Evolutionary conservation across 2,888 invertebrate species (phyloP).

Genomic region (Leucophenga montana): DNA sequence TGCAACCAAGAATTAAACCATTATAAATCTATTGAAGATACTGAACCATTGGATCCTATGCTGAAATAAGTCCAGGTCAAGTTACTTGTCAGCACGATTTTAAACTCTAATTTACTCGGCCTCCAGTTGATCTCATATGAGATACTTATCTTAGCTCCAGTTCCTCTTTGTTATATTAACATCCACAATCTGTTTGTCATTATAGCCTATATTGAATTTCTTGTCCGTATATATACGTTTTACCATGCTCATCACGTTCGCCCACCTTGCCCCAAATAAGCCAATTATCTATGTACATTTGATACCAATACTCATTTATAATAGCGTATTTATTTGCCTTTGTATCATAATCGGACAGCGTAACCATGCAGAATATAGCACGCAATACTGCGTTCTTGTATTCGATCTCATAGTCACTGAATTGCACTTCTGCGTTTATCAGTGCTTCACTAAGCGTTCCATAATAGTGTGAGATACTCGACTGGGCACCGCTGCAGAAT

Average conservation of each 20-base stretch:
- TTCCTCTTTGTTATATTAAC: constrained; percentile 95
- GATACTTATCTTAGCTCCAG: constrained; percentile 87
- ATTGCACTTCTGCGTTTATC: constrained; percentile 97
- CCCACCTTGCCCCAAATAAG: constrained; percentile 99
- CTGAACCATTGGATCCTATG: constrained; percentile 99
- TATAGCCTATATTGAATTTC: constrained; percentile 96
- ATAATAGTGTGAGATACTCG: constrained; percentile 96
- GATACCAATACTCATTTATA: constrained; percentile 99
- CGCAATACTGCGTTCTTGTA: constrained; percentile 79
- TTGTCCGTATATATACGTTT: constrained; percentile 97
- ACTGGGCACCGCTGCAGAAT: constrained; percentile 95
- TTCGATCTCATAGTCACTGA: constrained; percentile 96
- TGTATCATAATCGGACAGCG: constrained; percentile 86
- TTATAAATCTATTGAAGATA: constrained; percentile 99
- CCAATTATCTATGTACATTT: constrained; percentile 99
- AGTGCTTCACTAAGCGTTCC: constrained; percentile 99
- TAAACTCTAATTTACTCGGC: constrained; percentile 87
- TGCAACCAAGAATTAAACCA: constrained; percentile 99
- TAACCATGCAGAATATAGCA: constrained; percentile 86
- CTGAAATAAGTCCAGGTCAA: constrained; percentile 99
- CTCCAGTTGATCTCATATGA: constrained; percentile 99
- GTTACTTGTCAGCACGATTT: constrained; percentile 98
- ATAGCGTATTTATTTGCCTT: constrained; percentile 98
- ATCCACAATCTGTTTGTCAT: constrained; percentile 97
- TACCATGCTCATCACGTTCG: constrained; percentile 87